Evolutionary conservation across 2,797 vertebrate species (phyloP), one percentile per base, ranked within the genome.

Genomic region (Morus bassanus): DNA sequence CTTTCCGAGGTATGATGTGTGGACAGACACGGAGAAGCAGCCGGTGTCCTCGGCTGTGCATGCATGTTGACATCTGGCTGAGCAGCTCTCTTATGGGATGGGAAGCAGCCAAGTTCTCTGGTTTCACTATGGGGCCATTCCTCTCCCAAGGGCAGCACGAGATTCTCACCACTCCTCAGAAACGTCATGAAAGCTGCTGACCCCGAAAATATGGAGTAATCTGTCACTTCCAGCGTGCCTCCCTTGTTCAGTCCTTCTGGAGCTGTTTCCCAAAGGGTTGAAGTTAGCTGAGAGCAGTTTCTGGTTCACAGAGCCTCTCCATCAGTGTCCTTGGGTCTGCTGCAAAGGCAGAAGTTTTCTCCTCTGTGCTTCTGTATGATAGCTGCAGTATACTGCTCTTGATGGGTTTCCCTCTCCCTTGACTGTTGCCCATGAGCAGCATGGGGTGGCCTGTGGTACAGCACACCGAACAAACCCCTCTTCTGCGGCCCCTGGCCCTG

Each of bases 251-350:
- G 37, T 76, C 12, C 37, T 70, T 64, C 57, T 72, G n/a, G 68
- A 85, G 37, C 41, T 74, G 54, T 70, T 93, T 79, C 51, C 53
- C 37, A 67, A 53, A 72, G 8, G 15, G 17, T 10, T 91, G 69
- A 21, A 8, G 1, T 53, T 13, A 27, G 11, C 39, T 88, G 13
- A 3, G 37, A 57, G 37, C 16, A 59, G 27, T 63, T 70, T 74
- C 8, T 28, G 27, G 9, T 50, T 94, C 41, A 51, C 14, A 39
- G 63, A 87, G 21, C 56, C 22, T 64, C 53, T 87, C 19, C 24
- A 18, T 31, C 23, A 13, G 22, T 0, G 1, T 31, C 54, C 19
- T 53, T 21, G 27, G 6, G 7, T 60, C 51, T 0, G 0, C 45
- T 85, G 43, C 46, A 74, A n/a, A 67, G 31, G 39, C 64, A 92